Base-by-base conservation (phyloP, 2,113 vertebrate species). In the Delphinapterus leucas region DNA sequence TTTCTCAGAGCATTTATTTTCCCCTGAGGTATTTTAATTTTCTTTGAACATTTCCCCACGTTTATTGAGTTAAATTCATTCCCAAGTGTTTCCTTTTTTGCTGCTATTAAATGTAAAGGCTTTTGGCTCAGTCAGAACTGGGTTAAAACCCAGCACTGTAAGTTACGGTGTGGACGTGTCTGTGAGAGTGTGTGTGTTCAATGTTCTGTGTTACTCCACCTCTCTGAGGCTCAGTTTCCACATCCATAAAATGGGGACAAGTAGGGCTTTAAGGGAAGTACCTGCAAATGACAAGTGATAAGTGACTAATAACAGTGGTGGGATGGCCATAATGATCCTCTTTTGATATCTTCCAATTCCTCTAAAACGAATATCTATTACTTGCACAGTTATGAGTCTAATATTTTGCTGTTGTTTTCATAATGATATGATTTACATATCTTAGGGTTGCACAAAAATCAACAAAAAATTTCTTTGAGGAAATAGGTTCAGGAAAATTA, bases 61-160 rank as follows among this genome's bases (percentile, higher is more conserved):
- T 94, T 73, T 44, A 80, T 31, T 70, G 28, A 96, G n/a, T 94
- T 90, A 53, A 88, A 82, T 76, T 82, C 53, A 95, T 92, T 79
- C 55, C 47, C 38, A 85, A 68, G 58, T 44, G 61, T 90, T 86
- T 93, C 23, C 44, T n/a, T 85, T 84, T 71, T 53, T 71, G 8
- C 38, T 44, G 33, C 20, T 38, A 67, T 74, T 84, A 84, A 61
- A 58, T n/a, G 44, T 73, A 87, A 68, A 70, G 41, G 13, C 67
- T 90, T 89, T 93, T 23, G 11, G 26, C 21, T 81, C 33, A 65
- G 53, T 36, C 71, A 73, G 33, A 90, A 13, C n/a, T 82, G 15
- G 36, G 44, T 77, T 88, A 70, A 76, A 94, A 20, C 36, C 38
- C 33, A 81, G 65, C 21, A 77, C 68, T 65, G 31, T 44, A 71